Evolutionary conservation across 2,113 vertebrate genomes (phyloP), one percentile per base, ranked within the genome.

Genomic region (Cheirogaleus medius): DNA sequence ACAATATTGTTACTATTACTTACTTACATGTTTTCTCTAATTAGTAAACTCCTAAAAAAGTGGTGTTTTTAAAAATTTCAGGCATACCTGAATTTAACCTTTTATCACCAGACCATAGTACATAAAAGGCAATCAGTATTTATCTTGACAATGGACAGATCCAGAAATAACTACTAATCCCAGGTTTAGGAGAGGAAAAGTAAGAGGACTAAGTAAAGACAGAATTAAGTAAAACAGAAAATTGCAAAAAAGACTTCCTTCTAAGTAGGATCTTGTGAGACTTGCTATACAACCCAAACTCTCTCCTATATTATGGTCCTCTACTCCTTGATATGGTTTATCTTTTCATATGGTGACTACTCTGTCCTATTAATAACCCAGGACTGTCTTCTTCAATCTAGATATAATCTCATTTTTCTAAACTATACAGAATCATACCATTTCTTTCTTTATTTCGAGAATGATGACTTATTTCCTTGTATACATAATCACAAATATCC

Each of bases 301-400:
- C 44, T 87, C 13, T 54, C 77, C 54, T 83, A 32, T n/a, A 82
- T 76, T 69, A 89, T 63, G 20, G 23, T 12, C 44, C 68, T 83
- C 56, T 54, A 87, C 18, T 74, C 23, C 32, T 85, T 93, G 13
- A 93, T 83, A 83, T 25, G 82, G 32, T 94, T 86, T 60, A 73
- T 88, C 52, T 84, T 96, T 96, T 87, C 37, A 69, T 42, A 85
- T 17, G 27, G 3, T 63, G 23, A 76, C 82, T 94, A 82, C 15
- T 91, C 27, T 77, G 9, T 58, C 56, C n/a, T 95, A 74, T 69
- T 96, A 87, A 90, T 84, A 97, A 95, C 14, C 17, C 52, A 96
- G 58, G 17, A 96, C 23, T 94, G 32, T 37, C 52, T 87, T 96
- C 34, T n/a, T 90, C 66, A 95, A 76, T 83, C 64, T 82, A 94